phyloP scores from a whole-genome alignment of 2,797 vertebrate genomes.

The Rhabdomys pumilio region DNA sequence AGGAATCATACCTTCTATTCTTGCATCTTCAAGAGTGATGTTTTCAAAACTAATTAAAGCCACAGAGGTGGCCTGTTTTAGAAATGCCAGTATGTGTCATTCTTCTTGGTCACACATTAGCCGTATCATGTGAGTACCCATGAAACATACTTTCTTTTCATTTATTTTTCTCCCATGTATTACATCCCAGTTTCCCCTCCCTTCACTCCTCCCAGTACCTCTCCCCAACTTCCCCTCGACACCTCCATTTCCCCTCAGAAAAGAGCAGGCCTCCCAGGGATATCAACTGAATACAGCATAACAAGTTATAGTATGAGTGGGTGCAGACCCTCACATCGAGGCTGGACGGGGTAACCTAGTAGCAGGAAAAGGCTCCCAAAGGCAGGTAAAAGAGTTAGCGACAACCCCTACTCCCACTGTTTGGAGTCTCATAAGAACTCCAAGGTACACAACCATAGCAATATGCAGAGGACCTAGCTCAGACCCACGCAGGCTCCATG shows the following conservation, averaged over 20 bases:
- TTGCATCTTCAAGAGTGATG: not conserved
- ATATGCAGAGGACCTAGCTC: not conserved
- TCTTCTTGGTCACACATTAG: not conserved
- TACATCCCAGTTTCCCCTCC: not conserved
- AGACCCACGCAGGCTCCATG: not conserved
- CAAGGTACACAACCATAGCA: not conserved
- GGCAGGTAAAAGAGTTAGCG: not conserved
- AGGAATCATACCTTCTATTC: not conserved
- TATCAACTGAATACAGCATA: not conserved
- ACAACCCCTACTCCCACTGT: not conserved
- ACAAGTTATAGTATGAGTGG: not conserved
- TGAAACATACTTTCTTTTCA: not conserved
- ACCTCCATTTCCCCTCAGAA: not conserved
- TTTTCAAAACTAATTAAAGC: not conserved
- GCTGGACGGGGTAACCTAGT: not conserved
- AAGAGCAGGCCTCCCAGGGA: not conserved
- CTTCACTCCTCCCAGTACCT: not conserved
- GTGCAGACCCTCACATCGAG: not conserved
- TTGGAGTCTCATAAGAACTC: not conserved
- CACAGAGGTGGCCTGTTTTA: not conserved
- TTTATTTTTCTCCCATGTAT: not conserved
- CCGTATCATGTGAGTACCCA: not conserved
- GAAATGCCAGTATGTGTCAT: not conserved
- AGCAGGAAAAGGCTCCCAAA: not conserved
- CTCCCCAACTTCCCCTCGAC: not conserved